Evolutionary conservation across 2,113 vertebrate genomes (phyloP), one percentile per base, ranked within the genome.

Genomic region (Sceloporus tristichus): DNA sequence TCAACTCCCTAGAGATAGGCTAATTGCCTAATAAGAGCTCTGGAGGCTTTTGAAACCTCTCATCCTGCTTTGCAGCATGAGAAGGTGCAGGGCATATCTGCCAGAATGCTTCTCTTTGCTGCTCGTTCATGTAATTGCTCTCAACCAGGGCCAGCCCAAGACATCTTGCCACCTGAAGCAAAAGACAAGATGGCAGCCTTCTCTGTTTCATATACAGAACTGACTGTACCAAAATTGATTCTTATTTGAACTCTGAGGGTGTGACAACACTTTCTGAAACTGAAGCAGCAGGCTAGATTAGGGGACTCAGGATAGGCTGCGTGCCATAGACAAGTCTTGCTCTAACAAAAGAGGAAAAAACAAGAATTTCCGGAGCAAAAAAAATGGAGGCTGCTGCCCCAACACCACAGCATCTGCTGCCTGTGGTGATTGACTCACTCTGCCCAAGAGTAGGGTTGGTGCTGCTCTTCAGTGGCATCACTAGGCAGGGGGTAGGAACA

Each of bases 1-100:
- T 90, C 80, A n/a, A 1, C 25, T 94, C 85, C 87, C 54, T 66
- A 87, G 78, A 82, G 87, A 85, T 0, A 23, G 80, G 92, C 80
- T 85, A 86, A 87, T 94, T 88, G 84, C 66, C 87, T 40, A 19
- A 16, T 54, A 85, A 74, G 81, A 70, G 54, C 62, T 78, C 73
- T 56, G 59, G 65, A 74, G 68, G 42, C 9, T 91, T 68, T 89
- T 65, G 88, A 92, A 88, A 77, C 40, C 59, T 83, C 71, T 54
- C 68, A 66, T 81, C 59, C 1, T 1, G 6, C 70, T 92, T 89
- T 9, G 62, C 19, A 75, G 75, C 42, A 42, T 21, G 86, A n/a
- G 66, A 48, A 4, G 5, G 85, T 87, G 82, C 82, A 89, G 9
- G 76, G 0, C 23, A 54, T 18, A 10, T 86, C 11, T 82, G 83